Base-by-base conservation (phyloP, 2,113 vertebrate species). In the Siniperca knerii region DNA sequence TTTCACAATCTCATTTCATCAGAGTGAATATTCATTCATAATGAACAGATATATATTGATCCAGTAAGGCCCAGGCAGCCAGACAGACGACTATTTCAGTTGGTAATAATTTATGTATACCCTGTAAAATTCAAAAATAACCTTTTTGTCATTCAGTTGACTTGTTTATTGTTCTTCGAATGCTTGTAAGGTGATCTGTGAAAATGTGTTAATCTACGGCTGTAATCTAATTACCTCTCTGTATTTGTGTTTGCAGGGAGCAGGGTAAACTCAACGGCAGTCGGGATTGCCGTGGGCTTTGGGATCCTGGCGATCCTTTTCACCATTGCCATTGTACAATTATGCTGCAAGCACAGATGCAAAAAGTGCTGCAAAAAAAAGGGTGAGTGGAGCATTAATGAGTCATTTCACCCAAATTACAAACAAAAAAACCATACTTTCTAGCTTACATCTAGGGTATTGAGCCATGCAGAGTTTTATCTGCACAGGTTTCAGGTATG, bases 331-430 rank as follows among this genome's bases (percentile, higher is more conserved):
- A 90, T 95, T 29, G 20, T 92, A 18, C 92, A 94, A 54, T 92
- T 93, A 78, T 94, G 89, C 82, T 90, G 72, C 88, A 95, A 95
- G 74, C 67, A 92, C 83, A 95, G 83, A 78, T 95, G 93, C 89
- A 92, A 93, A 69, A 92, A 89, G 0, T 89, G 80, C 81, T 93
- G 87, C 77, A 94, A 94, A 88, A 95, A 93, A 84, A 95, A 94
- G 23, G 44, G 94, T 95, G 61, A 91, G 91, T 79, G 1, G 2
- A 20, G 1, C 25, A 23, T 66, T 6, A 44, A 54, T 18, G 8
- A 16, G 11, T 16, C 35, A 64, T 8, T 55, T 65, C 4, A 81
- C 3, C 15, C 70, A 54, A 62, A 25, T 21, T 18, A 61, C 44
- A 25, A 67, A 50, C 29, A 0, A 21, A 55, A 1, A 33, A 69